A percentile compares a stretch with the other conserved stretches of the same genome.
Evolutionary conservation across 1,140 invertebrate genomes (phyloP).

Genomic region (Chelonus insularis): DNA sequence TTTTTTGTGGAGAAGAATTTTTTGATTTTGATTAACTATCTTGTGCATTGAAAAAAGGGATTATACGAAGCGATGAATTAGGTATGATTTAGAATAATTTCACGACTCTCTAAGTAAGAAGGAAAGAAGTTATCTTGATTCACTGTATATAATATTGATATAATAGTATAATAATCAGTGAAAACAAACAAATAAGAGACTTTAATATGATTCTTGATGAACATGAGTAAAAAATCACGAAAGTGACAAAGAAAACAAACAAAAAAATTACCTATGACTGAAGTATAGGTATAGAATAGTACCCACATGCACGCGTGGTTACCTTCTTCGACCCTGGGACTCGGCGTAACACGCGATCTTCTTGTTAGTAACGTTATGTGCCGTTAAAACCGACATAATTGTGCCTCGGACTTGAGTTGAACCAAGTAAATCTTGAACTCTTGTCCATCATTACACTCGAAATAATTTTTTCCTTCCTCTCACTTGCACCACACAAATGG

Average conservation of each 20-base stretch:
- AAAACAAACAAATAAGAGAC: no score
- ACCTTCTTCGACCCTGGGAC: slow-evolving; percentile 34
- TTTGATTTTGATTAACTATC: no score
- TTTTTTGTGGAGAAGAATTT: no score
- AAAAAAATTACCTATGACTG: background rate
- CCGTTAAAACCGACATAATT: slow-evolving; percentile 45
- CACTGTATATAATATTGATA: no score
- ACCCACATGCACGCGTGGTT: slow-evolving; percentile 17
- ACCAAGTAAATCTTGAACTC: slow-evolving; percentile 1
- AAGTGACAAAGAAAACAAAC: background rate
- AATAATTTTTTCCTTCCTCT: slow-evolving; percentile 15
- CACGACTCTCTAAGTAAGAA: no score
- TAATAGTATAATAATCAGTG: no score
- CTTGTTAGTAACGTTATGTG: slow-evolving; percentile 47
- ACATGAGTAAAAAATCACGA: background rate
- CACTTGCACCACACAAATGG: background rate
- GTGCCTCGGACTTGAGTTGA: background rate
- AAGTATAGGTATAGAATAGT: background rate
- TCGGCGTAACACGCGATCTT: slow-evolving; percentile 45
- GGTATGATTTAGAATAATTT: no score
- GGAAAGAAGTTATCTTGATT: no score
- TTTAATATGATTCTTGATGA: background rate
- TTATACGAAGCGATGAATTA: no score
- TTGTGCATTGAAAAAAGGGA: no score
- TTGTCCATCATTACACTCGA: slow-evolving; percentile 15